A percentile compares a stretch with the other conserved stretches of the same genome.
phyloP scores from a whole-genome alignment of 30 jellyfish, hydroid and myxozoan species.

The Cassiopea andromeda region DNA sequence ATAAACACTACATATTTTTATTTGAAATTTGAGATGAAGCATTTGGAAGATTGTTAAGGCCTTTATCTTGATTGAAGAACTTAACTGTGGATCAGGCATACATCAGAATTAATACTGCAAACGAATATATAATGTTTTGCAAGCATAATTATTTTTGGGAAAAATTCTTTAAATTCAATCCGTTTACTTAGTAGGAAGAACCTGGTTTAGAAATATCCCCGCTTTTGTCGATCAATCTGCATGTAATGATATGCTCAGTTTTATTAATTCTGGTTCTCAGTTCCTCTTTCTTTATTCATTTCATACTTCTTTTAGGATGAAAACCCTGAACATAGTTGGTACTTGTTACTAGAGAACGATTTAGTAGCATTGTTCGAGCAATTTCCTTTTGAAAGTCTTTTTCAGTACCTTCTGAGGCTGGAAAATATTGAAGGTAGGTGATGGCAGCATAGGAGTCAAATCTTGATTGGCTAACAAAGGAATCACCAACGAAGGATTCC shows the following conservation, averaged over 20 bases:
- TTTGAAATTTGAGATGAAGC: no score
- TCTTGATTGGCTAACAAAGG: neutral
- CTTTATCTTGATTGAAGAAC: no score
- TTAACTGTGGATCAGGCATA: no score
- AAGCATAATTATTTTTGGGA: no score
- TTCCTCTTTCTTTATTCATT: neutral
- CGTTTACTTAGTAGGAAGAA: no score
- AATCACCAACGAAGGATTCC: neutral
- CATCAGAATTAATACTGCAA: no score
- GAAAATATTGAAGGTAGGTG: conserved; percentile 51
- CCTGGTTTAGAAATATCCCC: neutral
- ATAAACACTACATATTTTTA: no score
- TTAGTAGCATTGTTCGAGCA: conserved; percentile 85
- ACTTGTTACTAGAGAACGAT: conserved; percentile 73
- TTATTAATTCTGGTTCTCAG: neutral
- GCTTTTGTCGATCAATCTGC: neutral
- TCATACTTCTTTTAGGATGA: conserved; percentile 69
- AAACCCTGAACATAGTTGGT: conserved; percentile 82
- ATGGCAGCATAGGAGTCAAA: neutral
- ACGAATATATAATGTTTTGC: no score
- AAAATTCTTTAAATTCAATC: no score
- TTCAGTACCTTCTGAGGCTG: conserved; percentile 62
- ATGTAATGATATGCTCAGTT: neutral
- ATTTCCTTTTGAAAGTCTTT: conserved; percentile 75
- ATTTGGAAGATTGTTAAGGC: no score